Percentiles rank a stretch among this genome's conserved stretches.
Evolutionary conservation across 2,888 invertebrate species (phyloP).

Genomic region (Prenolepis imparis): DNA sequence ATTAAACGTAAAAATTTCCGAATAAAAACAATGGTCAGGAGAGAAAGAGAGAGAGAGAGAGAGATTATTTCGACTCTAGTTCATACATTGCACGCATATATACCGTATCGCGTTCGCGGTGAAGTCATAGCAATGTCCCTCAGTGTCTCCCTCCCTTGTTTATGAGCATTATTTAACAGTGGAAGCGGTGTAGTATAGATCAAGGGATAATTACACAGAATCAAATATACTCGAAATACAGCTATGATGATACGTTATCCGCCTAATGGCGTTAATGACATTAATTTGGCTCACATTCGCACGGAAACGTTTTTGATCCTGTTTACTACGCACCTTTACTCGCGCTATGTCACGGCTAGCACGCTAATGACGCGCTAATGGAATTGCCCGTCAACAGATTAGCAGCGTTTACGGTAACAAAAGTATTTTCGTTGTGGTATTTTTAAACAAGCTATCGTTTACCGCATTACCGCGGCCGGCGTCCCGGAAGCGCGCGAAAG

Average conservation of each 20-base stretch:
- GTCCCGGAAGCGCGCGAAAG: conserved; percentile 12
- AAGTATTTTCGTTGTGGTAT: conserved; percentile 8
- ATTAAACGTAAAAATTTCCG: conserved; percentile 14
- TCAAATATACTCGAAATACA: conserved; percentile 35
- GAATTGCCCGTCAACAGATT: conserved; percentile 38
- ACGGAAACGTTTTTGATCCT: conserved; percentile 22
- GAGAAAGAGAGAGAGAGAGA: not conserved
- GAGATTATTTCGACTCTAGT: conserved; percentile 20
- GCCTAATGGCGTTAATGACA: conserved; percentile 27
- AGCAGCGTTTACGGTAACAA: conserved; percentile 36
- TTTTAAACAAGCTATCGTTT: conserved; percentile 19
- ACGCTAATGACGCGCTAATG: conserved; percentile 24
- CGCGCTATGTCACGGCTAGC: not conserved
- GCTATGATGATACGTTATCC: conserved; percentile 35
- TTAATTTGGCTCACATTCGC: conserved; percentile 26
- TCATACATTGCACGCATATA: no score
- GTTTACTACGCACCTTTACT: conserved; percentile 26
- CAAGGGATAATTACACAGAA: conserved; percentile 40
- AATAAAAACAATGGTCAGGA: conserved; percentile 10
- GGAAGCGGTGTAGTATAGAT: conserved; percentile 6
- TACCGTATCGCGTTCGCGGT: not conserved
- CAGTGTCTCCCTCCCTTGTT: no score
- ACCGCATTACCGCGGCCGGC: not conserved
- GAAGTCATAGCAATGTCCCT: not conserved
- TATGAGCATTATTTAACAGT: conserved; percentile 29